phyloP scores from a whole-genome alignment of 2,888 invertebrate species.

The Drosophila prostipennis region DNA sequence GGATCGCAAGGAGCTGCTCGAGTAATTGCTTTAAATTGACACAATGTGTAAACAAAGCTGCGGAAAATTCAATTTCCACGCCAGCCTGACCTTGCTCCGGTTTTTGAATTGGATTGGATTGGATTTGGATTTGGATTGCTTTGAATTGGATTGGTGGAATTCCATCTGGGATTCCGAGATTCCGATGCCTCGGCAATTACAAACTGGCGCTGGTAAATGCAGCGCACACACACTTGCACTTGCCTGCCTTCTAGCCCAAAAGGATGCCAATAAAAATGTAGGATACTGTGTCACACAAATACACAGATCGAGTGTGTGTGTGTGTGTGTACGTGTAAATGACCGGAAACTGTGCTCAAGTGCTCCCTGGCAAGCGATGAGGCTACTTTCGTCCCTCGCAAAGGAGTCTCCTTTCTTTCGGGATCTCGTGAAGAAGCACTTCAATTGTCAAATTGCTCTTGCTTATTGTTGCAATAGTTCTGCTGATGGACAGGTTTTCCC shows the following conservation, averaged over 20 bases:
- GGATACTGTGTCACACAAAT: conserved; percentile 77
- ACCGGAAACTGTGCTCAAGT: conserved; percentile 81
- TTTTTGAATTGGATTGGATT: neutral
- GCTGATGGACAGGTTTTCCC: conserved; percentile 75
- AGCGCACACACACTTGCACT: conserved; percentile 31
- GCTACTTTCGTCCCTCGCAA: conserved; percentile 14
- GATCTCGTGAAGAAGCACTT: conserved; percentile 58
- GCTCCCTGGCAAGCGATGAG: conserved; percentile 44
- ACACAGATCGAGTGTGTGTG: conserved; percentile 6
- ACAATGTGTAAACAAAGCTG: conserved; percentile 39
- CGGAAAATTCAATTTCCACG: conserved; percentile 19
- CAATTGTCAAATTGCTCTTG: conserved; percentile 80
- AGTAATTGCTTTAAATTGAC: conserved; percentile 39
- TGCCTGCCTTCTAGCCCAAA: conserved; percentile 32
- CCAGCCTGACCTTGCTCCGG: conserved; percentile 54
- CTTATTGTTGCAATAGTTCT: conserved; percentile 78
- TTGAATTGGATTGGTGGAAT: conserved; percentile 6
- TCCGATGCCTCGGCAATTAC: conserved; percentile 18
- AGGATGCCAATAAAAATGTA: conserved; percentile 75
- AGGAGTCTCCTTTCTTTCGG: conserved; percentile 11
- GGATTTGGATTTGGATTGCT: too few species aligned
- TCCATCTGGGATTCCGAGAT: conserved; percentile 9
- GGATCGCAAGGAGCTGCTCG: conserved; percentile 7
- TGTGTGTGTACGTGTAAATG: conserved; percentile 78
- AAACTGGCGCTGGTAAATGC: neutral